Evolutionary conservation across 2,797 vertebrate genomes (phyloP).

Genomic region (Pristis pectinata): DNA sequence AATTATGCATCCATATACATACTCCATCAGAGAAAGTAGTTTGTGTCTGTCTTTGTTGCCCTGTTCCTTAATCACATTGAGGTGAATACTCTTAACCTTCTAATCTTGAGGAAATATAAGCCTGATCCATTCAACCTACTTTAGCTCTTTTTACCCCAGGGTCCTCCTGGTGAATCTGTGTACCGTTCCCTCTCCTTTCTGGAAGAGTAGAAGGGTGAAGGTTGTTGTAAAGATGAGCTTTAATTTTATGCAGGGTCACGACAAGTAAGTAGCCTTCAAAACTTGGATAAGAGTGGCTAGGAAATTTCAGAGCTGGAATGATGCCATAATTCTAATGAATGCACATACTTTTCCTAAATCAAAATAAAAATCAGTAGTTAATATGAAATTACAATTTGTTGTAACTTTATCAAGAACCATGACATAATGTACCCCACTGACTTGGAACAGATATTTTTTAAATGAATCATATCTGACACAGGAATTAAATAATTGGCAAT

Average conservation of each 20-base stretch:
- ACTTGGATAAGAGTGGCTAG: not conserved
- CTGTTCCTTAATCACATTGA: not conserved
- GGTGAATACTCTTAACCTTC: not conserved
- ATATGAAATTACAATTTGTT: slow-evolving; percentile 3
- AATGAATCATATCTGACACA: slow-evolving; percentile 22
- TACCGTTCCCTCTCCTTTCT: not conserved
- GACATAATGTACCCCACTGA: not conserved
- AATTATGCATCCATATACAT: not conserved
- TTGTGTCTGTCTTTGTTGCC: not conserved
- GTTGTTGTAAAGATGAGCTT: not conserved
- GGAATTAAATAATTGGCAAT: slow-evolving; percentile 23
- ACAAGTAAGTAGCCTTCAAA: not conserved
- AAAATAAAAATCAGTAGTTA: not conserved
- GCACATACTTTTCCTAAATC: not conserved
- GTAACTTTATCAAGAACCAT: not conserved
- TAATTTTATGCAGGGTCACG: not conserved
- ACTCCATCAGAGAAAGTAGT: not conserved
- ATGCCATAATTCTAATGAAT: not conserved
- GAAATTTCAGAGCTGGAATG: not conserved
- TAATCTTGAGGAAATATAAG: not conserved
- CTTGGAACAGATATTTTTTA: slow-evolving; percentile 2
- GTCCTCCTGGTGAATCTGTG: not conserved
- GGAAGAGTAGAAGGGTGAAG: not conserved
- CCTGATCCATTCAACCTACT: not conserved
- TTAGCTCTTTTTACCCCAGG: not conserved